Conservation (phyloP, 2,888 invertebrate species). For the Leptopilina drosophilae region DNA sequence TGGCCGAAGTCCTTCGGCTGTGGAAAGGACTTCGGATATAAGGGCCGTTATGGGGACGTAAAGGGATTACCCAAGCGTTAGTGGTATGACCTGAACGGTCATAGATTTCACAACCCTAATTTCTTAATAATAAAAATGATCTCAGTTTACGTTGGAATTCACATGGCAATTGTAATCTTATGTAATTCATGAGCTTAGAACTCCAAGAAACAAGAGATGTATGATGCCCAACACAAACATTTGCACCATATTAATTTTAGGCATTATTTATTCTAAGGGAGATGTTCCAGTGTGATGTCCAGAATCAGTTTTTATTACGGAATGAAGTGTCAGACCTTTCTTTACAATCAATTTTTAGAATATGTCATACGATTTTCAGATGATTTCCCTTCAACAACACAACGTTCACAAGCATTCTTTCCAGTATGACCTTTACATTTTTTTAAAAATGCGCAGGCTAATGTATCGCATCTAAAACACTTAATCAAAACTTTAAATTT, state of each 20-base stretch:
- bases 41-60: no score
- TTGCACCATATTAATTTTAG: slow-evolving; percentile 49
- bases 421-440: slow-evolving; percentile 53
- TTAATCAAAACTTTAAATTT: slow-evolving; percentile 48
- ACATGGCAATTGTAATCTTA: not conserved
- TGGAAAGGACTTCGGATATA: no score
- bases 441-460: slow-evolving; percentile 44
- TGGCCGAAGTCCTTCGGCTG: no score
- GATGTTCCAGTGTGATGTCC: slow-evolving; percentile 47
- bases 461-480: slow-evolving; percentile 55
- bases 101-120: no score
- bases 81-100: no score
- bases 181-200: slow-evolving; percentile 10
- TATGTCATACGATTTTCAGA: slow-evolving; percentile 42
- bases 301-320: slow-evolving; percentile 36
- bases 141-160: not conserved
- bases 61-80: no score
- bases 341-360: not conserved
- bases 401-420: slow-evolving; percentile 55
- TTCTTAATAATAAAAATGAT: no score
- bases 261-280: slow-evolving; percentile 45
- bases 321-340: slow-evolving; percentile 45
- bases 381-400: slow-evolving; percentile 46
- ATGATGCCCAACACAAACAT: slow-evolving; percentile 51
- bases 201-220: slow-evolving; percentile 50